These are phyloP conservation scores for Sphaeramia orbicularis DNA, from an alignment of 2,797 vertebrate species.

Conservation along the genomic window DNA sequence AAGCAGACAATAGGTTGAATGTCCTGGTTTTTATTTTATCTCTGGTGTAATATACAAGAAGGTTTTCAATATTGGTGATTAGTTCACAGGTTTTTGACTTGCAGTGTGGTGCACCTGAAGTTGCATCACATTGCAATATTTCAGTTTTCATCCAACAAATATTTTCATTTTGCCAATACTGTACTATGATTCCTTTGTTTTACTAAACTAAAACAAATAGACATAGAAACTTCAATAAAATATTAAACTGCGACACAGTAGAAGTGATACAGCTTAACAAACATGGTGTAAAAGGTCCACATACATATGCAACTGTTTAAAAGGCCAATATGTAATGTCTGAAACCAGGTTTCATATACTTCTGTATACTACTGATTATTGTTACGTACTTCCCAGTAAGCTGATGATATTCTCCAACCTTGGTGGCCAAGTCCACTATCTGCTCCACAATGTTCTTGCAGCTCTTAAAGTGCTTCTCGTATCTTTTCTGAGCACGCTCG, in stretches of 20 bases:
- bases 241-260: background rate
- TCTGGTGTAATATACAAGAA: conserved; percentile 32
- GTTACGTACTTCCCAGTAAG: conserved; percentile 90
- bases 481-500: conserved; percentile 84
- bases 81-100: conserved; percentile 19
- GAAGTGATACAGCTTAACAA: background rate
- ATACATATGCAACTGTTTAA: background rate
- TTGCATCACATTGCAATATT: background rate
- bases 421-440: conserved; percentile 91
- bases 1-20: conserved; percentile 48
- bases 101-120: too few species aligned
- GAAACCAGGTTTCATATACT: background rate
- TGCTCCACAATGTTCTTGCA: conserved; percentile 89
- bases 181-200: conserved; percentile 5
- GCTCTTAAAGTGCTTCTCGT: conserved; percentile 86
- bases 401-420: conserved; percentile 89
- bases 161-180: conserved; percentile 4
- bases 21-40: conserved; percentile 58
- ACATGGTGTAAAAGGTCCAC: too few species aligned
- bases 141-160: conserved; percentile 1
- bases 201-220: conserved; percentile 1
- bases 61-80: conserved; percentile 10
- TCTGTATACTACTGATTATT: conserved; percentile 25
- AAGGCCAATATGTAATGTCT: background rate
- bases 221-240: background rate